These are phyloP conservation scores for Formica selysi DNA, from an alignment of 1,140 invertebrate genomes.

Conservation along the genomic window DNA sequence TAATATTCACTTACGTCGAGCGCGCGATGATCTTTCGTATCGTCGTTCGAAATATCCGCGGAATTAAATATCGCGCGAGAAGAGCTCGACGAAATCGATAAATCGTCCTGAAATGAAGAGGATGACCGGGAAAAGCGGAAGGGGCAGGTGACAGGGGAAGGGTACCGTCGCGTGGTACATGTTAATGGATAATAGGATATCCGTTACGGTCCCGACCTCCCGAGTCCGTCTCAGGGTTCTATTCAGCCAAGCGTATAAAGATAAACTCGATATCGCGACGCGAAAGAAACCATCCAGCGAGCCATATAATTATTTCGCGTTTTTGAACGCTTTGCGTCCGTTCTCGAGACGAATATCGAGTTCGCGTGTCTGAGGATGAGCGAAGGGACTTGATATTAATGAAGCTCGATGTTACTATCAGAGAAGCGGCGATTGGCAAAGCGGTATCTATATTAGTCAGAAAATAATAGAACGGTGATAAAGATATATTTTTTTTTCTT, in stretches of 20 bases:
- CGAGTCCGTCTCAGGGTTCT: conserved; percentile 28
- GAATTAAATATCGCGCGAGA: conserved; percentile 66
- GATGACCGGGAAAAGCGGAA: conserved; percentile 24
- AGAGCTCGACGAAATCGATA: conserved; percentile 72
- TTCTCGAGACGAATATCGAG: conserved; percentile 30
- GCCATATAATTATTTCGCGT: conserved; percentile 66
- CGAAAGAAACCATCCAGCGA: conserved; percentile 32
- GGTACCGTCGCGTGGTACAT: conserved; percentile 54
- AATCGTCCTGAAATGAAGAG: conserved; percentile 52
- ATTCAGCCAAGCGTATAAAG: conserved; percentile 65
- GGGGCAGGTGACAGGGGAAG: background rate
- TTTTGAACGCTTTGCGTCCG: conserved; percentile 33
- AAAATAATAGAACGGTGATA: background rate
- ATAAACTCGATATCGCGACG: conserved; percentile 67
- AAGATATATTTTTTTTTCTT: background rate
- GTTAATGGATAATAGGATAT: conserved; percentile 79
- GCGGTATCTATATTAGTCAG: background rate
- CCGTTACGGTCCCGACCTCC: conserved; percentile 66
- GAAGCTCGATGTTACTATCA: background rate
- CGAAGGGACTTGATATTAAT: conserved; percentile 16
- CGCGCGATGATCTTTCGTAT: background rate
- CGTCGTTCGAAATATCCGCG: conserved; percentile 63
- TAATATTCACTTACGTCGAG: background rate
- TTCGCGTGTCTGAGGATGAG: conserved; percentile 7
- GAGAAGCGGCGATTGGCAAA: background rate